phyloP scores from a whole-genome alignment of 1,140 invertebrate species.

The Brachionus manjavacas region DNA sequence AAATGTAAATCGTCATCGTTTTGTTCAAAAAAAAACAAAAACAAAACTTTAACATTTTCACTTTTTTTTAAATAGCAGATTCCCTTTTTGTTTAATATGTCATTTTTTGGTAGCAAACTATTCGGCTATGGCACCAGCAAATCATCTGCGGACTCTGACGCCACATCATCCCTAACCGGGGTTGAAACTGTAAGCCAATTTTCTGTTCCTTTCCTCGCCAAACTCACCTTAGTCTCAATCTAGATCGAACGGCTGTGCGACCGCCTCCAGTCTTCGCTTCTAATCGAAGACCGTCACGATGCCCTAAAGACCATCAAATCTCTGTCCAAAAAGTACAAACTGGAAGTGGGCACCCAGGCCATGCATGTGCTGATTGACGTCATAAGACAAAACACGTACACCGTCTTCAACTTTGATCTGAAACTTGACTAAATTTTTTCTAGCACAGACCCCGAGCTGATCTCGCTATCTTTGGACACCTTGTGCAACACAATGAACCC shows the following conservation, averaged over 20 bases:
- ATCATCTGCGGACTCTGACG: background rate
- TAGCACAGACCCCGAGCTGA: conserved; percentile 42
- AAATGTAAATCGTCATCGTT: background rate
- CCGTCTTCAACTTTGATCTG: too few species aligned
- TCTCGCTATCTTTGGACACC: conserved; percentile 10
- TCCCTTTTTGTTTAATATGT: background rate
- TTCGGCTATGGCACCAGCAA: background rate
- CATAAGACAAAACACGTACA: conserved; percentile 57
- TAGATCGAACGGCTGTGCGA: conserved; percentile 88
- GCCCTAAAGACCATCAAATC: conserved; percentile 89
- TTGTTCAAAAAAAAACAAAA: background rate
- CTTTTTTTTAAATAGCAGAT: background rate
- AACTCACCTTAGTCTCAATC: background rate
- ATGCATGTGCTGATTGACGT: conserved; percentile 74
- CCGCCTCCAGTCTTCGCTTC: conserved; percentile 79
- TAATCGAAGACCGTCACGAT: conserved; percentile 89
- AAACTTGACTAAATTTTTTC: conserved; percentile 26
- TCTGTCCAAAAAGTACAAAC: conserved; percentile 76
- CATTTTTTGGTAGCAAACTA: conserved; percentile 35
- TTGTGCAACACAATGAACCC: conserved; percentile 36
- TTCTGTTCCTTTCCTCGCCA: background rate
- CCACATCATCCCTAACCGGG: background rate
- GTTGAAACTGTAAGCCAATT: background rate
- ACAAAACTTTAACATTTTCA: background rate
- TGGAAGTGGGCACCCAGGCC: conserved; percentile 90